Base-by-base conservation (phyloP, 1,140 invertebrate genomes). In the Telenomus remus region DNA sequence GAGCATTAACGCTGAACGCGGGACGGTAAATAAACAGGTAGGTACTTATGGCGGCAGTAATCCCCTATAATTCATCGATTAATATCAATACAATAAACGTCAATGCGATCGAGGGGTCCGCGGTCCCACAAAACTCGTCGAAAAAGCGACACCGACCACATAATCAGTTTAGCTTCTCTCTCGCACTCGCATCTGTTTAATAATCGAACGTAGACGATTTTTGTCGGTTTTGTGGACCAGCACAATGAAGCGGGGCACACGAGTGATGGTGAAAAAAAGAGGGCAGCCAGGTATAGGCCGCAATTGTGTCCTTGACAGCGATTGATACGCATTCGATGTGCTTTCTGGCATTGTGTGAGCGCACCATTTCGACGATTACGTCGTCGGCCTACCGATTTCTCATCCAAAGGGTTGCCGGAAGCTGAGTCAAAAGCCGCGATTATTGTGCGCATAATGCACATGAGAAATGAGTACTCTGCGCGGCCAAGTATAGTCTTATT, bases 71-170 rank as follows among this genome's bases (percentile, higher is more conserved):
- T 80, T 76, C 70, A 81, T 81, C 80, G 80, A 80, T 81, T 81
- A 81, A 81, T 80, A 81, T 81, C 78, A 79, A 81, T 81, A 79
- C 66, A 81, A 79, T 80, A 79, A 81, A 76, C 74, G 76, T 75
- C 70, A 77, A 74, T 79, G 71, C 55, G 54, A 61, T 64, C 59
- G 59, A 70, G 71, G 70, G 73, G 55, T 64, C 72, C 48, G 37
- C 39, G 56, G 71, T 54, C 78, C 74, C 79, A 79, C 79, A 81
- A 81, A 81, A 69, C 79, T 76, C 76, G 16, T 73, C 19, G 56
- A 19, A 33, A 53, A 72, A 77, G 73, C 66, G 63, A 73, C 66
- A 76, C 57, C 71, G 39, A 76, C 74, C 66, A 42, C 66, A 71
- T 64, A 59, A 70, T 70, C 73, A 56, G 3, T 19, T 47, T 51